Evolutionary conservation across 92 coral and sea anemone species (phyloP), one percentile per base, ranked within the genome.

Genomic region (Galaxea fascicularis): DNA sequence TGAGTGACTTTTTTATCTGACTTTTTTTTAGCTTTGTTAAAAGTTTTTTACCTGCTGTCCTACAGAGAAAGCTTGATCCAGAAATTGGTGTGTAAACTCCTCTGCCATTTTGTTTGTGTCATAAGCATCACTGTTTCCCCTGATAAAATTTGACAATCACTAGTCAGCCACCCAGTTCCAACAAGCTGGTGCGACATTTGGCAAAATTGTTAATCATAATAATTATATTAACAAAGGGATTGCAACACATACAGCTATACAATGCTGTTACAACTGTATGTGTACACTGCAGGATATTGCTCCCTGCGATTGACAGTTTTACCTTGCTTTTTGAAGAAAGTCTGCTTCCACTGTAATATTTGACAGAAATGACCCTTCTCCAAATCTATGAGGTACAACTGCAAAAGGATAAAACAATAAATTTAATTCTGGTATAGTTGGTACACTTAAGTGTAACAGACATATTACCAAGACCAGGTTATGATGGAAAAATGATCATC

Each of bases 41-140:
- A 35, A 35, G 6, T 0, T 0, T 8, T 44, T 0, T 88, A 96
- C 99, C 93, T 95, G 98, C 80, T 96, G 99, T 63, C 92, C 97
- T 10, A 90, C 90, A 64, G 97, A 92, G 67, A 96, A 90, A 4
- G 99, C 97, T 87, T 92, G 95, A 26, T 96, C 98, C 79, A 85
- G 79, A 72, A 94, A 96, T 5, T 51, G 59, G 76, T 96, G 92
- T 24, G 95, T 91, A 67, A 94, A 88, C 44, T 89, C 94, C 73
- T 90, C 96, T 21, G 99, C 91, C 99, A 96, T 96, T 77, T 96
- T 95, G 83, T 96, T 96, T n/a, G 99, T 94, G 72, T 96, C 98
- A 87, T 96, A 96, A 10, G 98, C 82, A 71, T 96, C 99, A 89
- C 93, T 98, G 31, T 85, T 86, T 4, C 93, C 94, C 87, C 98